Evolutionary conservation across 2,797 vertebrate genomes (phyloP).

Genomic region (Sparus aurata): DNA sequence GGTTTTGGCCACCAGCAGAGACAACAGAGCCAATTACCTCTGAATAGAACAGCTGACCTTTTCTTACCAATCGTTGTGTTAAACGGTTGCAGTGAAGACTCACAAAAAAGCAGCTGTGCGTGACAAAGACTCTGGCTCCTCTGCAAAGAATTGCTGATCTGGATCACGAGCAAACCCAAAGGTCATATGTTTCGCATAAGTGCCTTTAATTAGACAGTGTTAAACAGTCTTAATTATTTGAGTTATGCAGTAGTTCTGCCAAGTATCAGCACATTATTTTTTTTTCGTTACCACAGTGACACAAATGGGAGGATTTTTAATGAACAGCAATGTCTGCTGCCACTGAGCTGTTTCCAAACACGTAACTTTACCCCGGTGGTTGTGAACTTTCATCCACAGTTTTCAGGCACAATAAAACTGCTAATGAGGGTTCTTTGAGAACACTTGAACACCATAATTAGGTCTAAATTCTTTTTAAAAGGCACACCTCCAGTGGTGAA

Average conservation of each 20-base stretch:
- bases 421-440: conserved; percentile 50
- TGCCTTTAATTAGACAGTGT: conserved; percentile 24
- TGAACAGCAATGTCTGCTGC: conserved; percentile 4
- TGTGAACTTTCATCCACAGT: conserved; percentile 47
- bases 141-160: conserved; percentile 17
- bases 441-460: conserved; percentile 37
- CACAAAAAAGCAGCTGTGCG: conserved; percentile 1
- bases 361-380: conserved; percentile 24
- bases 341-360: conserved; percentile 33
- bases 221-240: conserved; percentile 30
- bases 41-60: not conserved
- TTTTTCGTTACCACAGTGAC: conserved; percentile 20
- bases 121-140: conserved; percentile 28
- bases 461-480: conserved; percentile 27
- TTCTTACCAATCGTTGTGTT: not conserved
- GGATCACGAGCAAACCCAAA: conserved; percentile 7
- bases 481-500: conserved; percentile 4
- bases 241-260: conserved; percentile 13
- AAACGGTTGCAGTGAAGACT: conserved; percentile 19
- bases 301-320: not conserved
- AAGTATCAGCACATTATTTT: conserved; percentile 1
- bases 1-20: conserved; percentile 24
- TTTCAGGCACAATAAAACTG: conserved; percentile 56
- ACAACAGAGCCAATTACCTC: not conserved
- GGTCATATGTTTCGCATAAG: conserved; percentile 23